Conservation (phyloP, 2,888 invertebrate species). For the Hesperia comma region DNA sequence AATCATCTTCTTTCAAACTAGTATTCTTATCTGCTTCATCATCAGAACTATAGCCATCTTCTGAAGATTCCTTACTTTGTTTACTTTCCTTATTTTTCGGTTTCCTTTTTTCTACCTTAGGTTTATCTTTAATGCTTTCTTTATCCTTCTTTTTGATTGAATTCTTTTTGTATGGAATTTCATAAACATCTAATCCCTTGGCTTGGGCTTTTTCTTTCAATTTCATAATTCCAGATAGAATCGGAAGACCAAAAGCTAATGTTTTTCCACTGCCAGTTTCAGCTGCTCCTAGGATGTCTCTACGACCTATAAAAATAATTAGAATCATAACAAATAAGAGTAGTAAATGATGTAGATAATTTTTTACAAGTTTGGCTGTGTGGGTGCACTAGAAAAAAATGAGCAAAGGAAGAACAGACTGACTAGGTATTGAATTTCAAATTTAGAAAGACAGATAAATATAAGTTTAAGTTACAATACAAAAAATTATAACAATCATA, state of each 20-base stretch:
- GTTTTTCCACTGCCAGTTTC: slow-evolving; percentile 99
- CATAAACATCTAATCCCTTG: slow-evolving; percentile 69
- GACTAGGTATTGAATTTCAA: too few relatives aligned
- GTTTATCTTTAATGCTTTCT: slow-evolving; percentile 41
- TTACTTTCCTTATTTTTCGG: slow-evolving; percentile 42
- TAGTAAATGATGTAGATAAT: too few relatives aligned
- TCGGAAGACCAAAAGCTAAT: slow-evolving; percentile 97
- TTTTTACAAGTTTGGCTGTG: too few relatives aligned
- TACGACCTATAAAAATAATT: slow-evolving; percentile 78
- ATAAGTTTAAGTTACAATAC: too few relatives aligned
- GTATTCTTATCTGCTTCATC: slow-evolving; percentile 47
- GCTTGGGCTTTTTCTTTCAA: slow-evolving; percentile 79
- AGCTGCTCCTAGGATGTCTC: slow-evolving; percentile 98
- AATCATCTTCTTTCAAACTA: slow-evolving; percentile 50
- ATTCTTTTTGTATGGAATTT: slow-evolving; percentile 69
- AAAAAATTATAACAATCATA: too few relatives aligned
- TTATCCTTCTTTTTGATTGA: slow-evolving; percentile 58
- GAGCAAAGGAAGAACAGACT: too few relatives aligned
- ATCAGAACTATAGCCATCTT: slow-evolving; percentile 72
- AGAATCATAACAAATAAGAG: too few relatives aligned
- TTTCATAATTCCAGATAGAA: slow-evolving; percentile 92
- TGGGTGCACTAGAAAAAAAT: too few relatives aligned
- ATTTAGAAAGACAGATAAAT: too few relatives aligned
- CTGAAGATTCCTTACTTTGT: slow-evolving; percentile 63
- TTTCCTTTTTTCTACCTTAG: slow-evolving; percentile 43